Percentiles rank a stretch among this genome's conserved stretches.
phyloP scores from a whole-genome alignment of 2,797 vertebrate genomes.

The Oophaga sylvatica region DNA sequence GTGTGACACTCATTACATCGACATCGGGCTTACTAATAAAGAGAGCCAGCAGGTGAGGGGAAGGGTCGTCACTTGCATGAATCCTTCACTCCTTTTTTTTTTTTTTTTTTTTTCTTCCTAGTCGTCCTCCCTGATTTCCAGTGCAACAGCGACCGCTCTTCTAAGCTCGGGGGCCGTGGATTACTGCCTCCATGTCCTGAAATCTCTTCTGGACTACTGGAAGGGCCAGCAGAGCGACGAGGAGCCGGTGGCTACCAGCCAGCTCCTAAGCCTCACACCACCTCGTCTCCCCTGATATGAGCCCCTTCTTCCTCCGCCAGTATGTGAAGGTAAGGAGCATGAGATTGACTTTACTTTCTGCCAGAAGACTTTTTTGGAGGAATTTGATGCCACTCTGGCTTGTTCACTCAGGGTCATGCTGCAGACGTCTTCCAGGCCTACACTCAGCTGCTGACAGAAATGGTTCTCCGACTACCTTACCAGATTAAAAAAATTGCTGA shows the following conservation, averaged over 20 bases:
- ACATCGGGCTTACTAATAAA: too few relatives aligned
- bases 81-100: too few relatives aligned
- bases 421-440: constrained; percentile 98
- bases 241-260: constrained; percentile 89
- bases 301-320: constrained; percentile 96
- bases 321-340: constrained; percentile 90
- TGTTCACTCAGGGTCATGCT: constrained; percentile 87
- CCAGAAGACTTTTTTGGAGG: too few relatives aligned
- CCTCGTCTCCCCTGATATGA: constrained; percentile 98
- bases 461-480: constrained; percentile 95
- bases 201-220: constrained; percentile 95
- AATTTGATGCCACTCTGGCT: neutral
- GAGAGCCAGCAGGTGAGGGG: too few relatives aligned
- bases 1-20: too few relatives aligned
- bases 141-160: constrained; percentile 92
- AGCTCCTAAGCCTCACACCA: constrained; percentile 95
- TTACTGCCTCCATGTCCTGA: constrained; percentile 95
- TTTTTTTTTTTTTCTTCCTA: constrained; percentile 61
- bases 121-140: constrained; percentile 97
- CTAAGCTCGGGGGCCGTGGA: constrained; percentile 94
- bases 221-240: constrained; percentile 96
- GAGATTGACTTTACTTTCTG: too few relatives aligned
- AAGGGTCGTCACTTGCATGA: too few relatives aligned
- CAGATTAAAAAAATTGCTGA: constrained; percentile 99
- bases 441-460: constrained; percentile 96